phyloP scores from a whole-genome alignment of 2,797 vertebrate genomes.

The Coracias cyanogaster region DNA sequence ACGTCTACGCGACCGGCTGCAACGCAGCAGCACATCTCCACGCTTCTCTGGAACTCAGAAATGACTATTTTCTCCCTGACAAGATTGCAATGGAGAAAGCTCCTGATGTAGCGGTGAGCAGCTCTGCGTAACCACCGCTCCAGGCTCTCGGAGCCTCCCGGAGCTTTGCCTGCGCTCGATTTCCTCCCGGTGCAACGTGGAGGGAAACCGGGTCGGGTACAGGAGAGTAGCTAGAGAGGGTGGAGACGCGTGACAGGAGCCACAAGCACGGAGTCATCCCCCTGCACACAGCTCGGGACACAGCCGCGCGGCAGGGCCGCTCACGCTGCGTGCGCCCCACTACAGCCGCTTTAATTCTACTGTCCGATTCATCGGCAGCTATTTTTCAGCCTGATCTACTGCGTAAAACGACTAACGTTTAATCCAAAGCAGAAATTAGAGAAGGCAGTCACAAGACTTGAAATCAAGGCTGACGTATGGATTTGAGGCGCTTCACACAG shows the following conservation, averaged over 20 bases:
- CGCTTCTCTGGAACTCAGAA: neutral
- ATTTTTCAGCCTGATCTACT: neutral
- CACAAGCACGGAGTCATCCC: neutral
- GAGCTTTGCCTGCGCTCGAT: neutral
- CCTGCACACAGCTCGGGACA: neutral
- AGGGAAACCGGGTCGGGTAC: neutral
- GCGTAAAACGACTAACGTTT: neutral
- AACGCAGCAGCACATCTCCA: neutral
- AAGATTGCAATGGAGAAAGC: neutral
- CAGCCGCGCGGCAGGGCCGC: neutral
- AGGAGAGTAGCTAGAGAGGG: neutral
- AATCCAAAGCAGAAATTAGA: neutral
- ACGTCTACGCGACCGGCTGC: neutral
- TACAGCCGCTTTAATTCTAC: too few relatives aligned
- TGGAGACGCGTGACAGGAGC: neutral
- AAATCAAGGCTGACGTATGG: neutral
- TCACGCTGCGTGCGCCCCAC: too few relatives aligned
- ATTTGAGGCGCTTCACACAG: rapidly evolving
- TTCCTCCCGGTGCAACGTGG: rapidly evolving
- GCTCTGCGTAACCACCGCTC: too few relatives aligned
- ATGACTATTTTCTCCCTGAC: neutral
- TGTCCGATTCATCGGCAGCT: neutral
- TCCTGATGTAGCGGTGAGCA: neutral
- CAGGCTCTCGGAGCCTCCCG: neutral
- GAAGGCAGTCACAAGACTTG: neutral